A percentile compares a stretch with the other conserved stretches of the same genome.
Evolutionary conservation across 1,140 invertebrate genomes (phyloP).

Genomic region (Rhagoletis zephyria): DNA sequence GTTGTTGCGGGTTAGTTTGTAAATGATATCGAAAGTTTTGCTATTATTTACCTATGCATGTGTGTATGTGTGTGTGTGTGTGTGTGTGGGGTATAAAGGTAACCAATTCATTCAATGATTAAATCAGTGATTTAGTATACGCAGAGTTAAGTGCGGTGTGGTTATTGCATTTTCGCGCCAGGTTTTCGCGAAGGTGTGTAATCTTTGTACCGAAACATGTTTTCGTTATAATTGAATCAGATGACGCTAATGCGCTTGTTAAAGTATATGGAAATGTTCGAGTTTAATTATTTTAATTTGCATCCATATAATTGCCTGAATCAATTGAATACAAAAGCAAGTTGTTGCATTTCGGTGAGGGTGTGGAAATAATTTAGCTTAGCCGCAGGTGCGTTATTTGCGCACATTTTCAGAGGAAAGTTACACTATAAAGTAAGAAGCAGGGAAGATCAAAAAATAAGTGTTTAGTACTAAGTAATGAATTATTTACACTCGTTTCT

Average conservation of each 20-base stretch:
- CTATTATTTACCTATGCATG: background rate
- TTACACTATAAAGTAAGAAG: too few species aligned
- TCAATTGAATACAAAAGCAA: background rate
- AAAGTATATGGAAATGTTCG: background rate
- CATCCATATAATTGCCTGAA: slow-evolving; percentile 4
- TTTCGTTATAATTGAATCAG: slow-evolving; percentile 24
- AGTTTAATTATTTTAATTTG: background rate
- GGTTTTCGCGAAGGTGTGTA: background rate
- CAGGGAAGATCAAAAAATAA: too few species aligned
- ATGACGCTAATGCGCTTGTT: background rate
- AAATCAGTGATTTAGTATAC: slow-evolving; percentile 23
- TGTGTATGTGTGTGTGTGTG: background rate
- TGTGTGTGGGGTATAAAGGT: background rate
- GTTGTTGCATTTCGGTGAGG: too few species aligned
- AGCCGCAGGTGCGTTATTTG: too few species aligned
- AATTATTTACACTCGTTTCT: too few species aligned
- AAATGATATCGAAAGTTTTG: background rate
- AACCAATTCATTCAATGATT: slow-evolving; percentile 13
- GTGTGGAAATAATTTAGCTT: too few species aligned
- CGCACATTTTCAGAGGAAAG: too few species aligned
- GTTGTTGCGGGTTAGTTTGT: background rate
- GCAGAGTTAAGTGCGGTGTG: background rate
- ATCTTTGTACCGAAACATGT: background rate
- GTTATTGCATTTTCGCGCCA: background rate
- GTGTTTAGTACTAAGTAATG: too few species aligned